These are phyloP conservation scores for Astatotilapia flaviijosephi DNA, from an alignment of 2,113 vertebrate species.

Conservation along the genomic window DNA sequence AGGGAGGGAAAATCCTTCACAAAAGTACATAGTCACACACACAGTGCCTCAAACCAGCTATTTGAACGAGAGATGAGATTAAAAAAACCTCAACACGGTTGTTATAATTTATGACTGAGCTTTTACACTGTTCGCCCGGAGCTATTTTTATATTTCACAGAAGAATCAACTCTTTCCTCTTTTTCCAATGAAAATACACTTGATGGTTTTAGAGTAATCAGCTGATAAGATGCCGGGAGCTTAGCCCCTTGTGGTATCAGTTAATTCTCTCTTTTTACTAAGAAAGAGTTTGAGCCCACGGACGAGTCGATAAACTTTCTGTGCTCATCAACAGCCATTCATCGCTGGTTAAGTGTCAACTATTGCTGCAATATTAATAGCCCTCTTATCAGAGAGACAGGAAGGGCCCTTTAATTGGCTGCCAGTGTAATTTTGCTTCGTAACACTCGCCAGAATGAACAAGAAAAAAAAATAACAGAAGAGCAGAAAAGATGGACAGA, in stretches of 20 bases:
- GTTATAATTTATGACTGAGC: slow-evolving; percentile 20
- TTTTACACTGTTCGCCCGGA: not conserved
- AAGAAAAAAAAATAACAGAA: not conserved
- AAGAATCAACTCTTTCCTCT: not conserved
- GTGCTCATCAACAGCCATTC: slow-evolving; percentile 22
- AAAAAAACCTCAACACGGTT: not conserved
- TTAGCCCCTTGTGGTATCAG: slow-evolving; percentile 8
- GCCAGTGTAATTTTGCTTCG: slow-evolving; percentile 14
- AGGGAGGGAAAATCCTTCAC: slow-evolving; percentile 9
- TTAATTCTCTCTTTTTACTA: slow-evolving; percentile 21
- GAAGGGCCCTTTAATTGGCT: slow-evolving; percentile 49
- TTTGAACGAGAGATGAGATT: slow-evolving; percentile 2
- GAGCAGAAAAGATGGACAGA: slow-evolving; percentile 15
- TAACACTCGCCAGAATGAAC: slow-evolving; percentile 4
- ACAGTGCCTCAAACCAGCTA: not conserved
- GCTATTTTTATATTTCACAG: slow-evolving; percentile 24
- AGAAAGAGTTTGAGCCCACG: not conserved
- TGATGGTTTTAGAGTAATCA: slow-evolving; percentile 38
- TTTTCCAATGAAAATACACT: slow-evolving; percentile 41
- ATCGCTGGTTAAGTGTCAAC: slow-evolving; percentile 24
- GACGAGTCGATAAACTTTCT: slow-evolving; percentile 46
- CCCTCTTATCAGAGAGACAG: slow-evolving; percentile 43
- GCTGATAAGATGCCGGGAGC: slow-evolving; percentile 42
- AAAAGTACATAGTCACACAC: not conserved
- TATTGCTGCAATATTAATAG: slow-evolving; percentile 35